Evolutionary conservation across 2,797 vertebrate species (phyloP), one percentile per base, ranked within the genome.

Genomic region (Micromesistius poutassou): DNA sequence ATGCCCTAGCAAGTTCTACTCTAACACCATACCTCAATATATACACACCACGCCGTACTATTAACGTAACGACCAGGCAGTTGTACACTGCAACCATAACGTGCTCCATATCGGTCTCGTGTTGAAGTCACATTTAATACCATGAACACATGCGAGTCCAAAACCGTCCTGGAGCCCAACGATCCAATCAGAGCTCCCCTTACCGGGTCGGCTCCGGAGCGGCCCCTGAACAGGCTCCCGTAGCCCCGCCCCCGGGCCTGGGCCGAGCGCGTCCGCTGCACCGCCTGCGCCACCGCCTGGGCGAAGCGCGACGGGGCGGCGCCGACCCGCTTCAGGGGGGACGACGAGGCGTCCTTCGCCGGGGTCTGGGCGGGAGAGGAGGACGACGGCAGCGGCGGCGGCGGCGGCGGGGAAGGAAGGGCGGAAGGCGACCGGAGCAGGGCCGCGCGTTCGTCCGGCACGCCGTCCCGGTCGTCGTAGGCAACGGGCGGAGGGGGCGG

Each of bases 251-350:
- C 91, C 30, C 92, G 91, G 0, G 93, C 22, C 55, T 25, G 55
- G 55, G 50, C 4, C 0, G 76, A 82, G 5, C 77, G 87, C 55
- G 95, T 94, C 77, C 94, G 93, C 89, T 93, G 97, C 80, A 97
- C 94, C 0, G 95, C 95, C 0, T 91, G 82, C 2, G 95, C 95
- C 71, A 98, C 96, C 0, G 97, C 96, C 42, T 96, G 94, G 30
- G 97, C 95, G 80, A 98, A 98, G 1, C 95, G 94, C 1, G 96
- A 96, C 0, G 95, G 92, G 25, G 88, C 88, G 0, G 87, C 83
- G 71, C 86, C 90, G 0, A 76, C 84, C 42, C 30, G 68, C 30
- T 31, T 80, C 66, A 1, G 71, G 0, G 95, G 91, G 78, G 92
- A 91, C 16, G 95, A 92, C 16, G 95, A 92, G 62, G 91, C 90